phyloP scores from a whole-genome alignment of 2,888 invertebrate genomes.

The Pachycephus smyrnensis region DNA sequence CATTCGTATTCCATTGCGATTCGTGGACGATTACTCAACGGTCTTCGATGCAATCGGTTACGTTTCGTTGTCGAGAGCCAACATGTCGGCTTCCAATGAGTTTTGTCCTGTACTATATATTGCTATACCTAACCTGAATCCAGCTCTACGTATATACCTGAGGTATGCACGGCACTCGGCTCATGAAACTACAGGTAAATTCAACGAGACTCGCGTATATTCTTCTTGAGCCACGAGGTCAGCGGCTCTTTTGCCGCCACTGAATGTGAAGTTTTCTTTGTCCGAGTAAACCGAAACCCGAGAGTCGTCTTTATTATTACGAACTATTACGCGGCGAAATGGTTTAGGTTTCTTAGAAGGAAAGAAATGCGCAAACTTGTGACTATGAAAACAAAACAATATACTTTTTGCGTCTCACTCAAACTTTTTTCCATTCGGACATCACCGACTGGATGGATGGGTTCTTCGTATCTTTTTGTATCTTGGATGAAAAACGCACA shows the following conservation, averaged over 20 bases:
- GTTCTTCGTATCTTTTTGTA: neutral
- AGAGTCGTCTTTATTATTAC: neutral
- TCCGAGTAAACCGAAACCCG: neutral
- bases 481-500: neutral
- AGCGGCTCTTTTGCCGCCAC: neutral
- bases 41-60: slow-evolving; percentile 27
- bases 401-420: neutral
- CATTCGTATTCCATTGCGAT: slow-evolving; percentile 25
- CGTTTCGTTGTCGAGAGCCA: neutral
- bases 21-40: slow-evolving; percentile 33
- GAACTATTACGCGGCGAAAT: neutral
- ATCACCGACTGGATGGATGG: neutral
- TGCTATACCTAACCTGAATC: neutral
- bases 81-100: neutral
- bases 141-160: neutral
- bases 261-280: neutral
- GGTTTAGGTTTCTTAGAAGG: neutral
- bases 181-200: neutral
- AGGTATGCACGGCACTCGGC: neutral
- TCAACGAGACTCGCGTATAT: neutral
- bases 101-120: neutral
- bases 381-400: neutral
- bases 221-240: neutral
- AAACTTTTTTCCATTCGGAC: neutral
- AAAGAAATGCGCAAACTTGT: neutral